These are phyloP conservation scores for Bergia puertoricense DNA, from an alignment of 92 coral and sea anemone species.

Conservation along the genomic window DNA sequence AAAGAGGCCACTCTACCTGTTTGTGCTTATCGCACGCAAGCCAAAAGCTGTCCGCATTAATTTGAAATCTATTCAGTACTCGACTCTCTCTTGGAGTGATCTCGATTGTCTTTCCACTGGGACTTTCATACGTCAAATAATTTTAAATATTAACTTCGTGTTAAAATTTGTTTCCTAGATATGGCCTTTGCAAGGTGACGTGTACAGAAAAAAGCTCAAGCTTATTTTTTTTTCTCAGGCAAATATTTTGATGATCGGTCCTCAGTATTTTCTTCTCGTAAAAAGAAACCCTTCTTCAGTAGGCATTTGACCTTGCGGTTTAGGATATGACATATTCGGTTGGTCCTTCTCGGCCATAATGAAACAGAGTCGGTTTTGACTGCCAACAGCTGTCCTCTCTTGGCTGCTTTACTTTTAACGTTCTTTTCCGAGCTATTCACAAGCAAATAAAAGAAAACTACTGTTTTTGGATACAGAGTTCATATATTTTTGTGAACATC, in stretches of 20 bases:
- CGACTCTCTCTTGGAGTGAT: neutral
- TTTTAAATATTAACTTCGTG: slow-evolving; percentile 14
- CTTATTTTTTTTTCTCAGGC: neutral
- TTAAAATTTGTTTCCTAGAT: slow-evolving; percentile 22
- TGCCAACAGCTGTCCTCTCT: too few relatives aligned
- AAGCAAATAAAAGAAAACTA: neutral
- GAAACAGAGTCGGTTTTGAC: too few relatives aligned
- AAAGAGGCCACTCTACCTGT: slow-evolving; percentile 14
- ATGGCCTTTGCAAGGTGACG: neutral
- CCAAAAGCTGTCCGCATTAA: slow-evolving; percentile 4
- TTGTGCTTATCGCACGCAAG: slow-evolving; percentile 36
- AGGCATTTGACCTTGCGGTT: neutral
- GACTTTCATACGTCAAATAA: neutral
- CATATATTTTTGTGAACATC: neutral
- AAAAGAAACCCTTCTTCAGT: neutral
- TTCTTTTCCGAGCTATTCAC: too few relatives aligned
- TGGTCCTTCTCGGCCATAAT: too few relatives aligned
- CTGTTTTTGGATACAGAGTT: neutral
- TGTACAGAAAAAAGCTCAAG: neutral
- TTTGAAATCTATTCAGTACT: neutral
- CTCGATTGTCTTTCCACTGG: neutral
- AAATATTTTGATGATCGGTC: neutral
- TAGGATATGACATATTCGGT: too few relatives aligned
- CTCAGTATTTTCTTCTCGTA: neutral
- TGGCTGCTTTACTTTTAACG: too few relatives aligned